Conservation (phyloP, 2,797 vertebrate genomes). For the Cossypha caffra region DNA sequence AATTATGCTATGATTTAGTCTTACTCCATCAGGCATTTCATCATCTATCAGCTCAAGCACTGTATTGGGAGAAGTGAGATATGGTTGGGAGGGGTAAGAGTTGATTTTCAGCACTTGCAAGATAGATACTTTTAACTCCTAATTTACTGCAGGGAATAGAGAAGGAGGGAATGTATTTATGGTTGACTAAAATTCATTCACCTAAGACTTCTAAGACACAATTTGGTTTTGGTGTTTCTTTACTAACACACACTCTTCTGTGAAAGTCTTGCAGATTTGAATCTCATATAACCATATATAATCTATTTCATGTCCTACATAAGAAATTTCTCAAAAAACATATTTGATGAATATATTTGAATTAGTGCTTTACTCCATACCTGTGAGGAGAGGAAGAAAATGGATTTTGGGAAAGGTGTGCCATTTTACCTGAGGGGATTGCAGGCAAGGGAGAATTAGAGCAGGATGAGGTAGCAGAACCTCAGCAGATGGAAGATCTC, state of each 20-base stretch:
- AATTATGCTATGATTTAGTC: background rate
- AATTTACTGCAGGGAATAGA: background rate
- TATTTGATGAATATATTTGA: background rate
- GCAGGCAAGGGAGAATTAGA: background rate
- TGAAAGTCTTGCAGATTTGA: background rate
- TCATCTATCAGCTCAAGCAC: background rate
- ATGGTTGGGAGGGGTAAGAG: background rate
- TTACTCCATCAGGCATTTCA: background rate
- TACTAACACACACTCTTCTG: background rate
- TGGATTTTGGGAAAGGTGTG: fast-evolving
- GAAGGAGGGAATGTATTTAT: background rate
- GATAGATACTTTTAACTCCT: background rate
- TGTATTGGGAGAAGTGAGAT: background rate
- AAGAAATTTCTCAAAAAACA: background rate
- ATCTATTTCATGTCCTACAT: background rate
- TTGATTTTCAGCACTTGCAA: background rate
- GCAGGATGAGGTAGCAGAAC: background rate
- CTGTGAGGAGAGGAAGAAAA: background rate
- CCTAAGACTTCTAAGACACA: background rate
- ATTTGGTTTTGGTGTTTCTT: background rate
- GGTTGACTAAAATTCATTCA: background rate
- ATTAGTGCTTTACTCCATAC: background rate
- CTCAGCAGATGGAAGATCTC: background rate
- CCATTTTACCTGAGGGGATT: background rate
- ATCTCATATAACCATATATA: background rate